phyloP scores from a whole-genome alignment of 2,797 vertebrate genomes.

The Melanotaenia maccullochi region DNA sequence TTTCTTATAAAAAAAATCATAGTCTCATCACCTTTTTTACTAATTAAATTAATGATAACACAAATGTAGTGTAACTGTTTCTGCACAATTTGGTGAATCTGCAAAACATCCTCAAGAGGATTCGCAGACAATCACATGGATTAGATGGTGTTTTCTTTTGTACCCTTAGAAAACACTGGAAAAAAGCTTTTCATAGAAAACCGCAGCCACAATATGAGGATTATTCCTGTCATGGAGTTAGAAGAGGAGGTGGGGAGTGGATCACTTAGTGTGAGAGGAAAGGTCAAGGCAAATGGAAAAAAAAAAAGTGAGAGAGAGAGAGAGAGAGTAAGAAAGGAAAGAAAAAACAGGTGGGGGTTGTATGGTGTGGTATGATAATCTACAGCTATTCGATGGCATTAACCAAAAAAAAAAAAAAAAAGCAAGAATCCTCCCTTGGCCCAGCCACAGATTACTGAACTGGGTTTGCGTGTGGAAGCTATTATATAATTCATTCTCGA shows the following conservation, averaged over 20 bases:
- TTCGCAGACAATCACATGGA: not conserved
- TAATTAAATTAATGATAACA: not conserved
- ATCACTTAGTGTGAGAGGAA: slow-evolving; percentile 5
- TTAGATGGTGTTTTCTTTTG: not conserved
- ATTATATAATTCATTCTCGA: slow-evolving; percentile 83
- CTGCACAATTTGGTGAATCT: not conserved
- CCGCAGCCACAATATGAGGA: slow-evolving; percentile 42
- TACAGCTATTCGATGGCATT: slow-evolving; percentile 77
- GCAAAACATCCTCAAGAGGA: not conserved
- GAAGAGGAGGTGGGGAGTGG: slow-evolving; percentile 6
- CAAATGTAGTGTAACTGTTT: not conserved
- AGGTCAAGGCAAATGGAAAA: slow-evolving; percentile 23
- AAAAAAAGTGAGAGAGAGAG: slow-evolving; percentile 18
- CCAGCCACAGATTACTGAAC: slow-evolving; percentile 78
- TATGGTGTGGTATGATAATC: slow-evolving; percentile 65
- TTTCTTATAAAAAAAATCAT: not conserved
- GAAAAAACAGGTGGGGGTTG: slow-evolving; percentile 62
- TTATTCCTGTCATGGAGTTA: slow-evolving; percentile 25
- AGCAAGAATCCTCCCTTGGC: slow-evolving; percentile 78
- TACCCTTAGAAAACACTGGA: not conserved
- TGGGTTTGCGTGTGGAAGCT: slow-evolving; percentile 73
- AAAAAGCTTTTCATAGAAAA: slow-evolving; percentile 34
- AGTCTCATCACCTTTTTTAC: not conserved
- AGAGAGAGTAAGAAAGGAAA: slow-evolving; percentile 35
- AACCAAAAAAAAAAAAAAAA: slow-evolving; percentile 67